These are phyloP conservation scores for Tympanoctomys barrerae DNA, from an alignment of 2,797 vertebrate species.

Conservation along the genomic window DNA sequence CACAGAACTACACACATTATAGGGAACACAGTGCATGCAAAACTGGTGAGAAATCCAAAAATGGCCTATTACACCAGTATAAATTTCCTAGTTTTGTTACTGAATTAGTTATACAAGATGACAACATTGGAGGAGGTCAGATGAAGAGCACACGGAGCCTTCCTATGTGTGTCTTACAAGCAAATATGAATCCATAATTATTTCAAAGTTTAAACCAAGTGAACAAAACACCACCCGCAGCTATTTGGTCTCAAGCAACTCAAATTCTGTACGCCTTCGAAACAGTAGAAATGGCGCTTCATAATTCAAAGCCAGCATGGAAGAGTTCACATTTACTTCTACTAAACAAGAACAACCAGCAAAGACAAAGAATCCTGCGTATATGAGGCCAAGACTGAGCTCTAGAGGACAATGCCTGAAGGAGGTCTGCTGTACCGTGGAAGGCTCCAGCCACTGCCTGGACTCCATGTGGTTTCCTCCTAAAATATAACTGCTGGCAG, in stretches of 20 bases:
- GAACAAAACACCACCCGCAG: neutral
- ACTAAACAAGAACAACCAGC: neutral
- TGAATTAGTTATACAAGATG: neutral
- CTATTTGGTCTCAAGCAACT: neutral
- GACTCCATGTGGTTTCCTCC: neutral
- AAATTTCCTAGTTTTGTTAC: neutral
- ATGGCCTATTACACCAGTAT: neutral
- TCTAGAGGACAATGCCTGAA: no score
- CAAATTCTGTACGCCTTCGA: neutral
- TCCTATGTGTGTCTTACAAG: neutral
- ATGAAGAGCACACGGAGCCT: neutral
- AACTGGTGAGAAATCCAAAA: neutral
- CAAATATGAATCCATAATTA: neutral
- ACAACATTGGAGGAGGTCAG: neutral
- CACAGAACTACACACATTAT: neutral
- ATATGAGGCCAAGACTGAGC: neutral
- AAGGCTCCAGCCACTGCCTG: neutral
- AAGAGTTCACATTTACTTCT: neutral
- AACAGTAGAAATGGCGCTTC: neutral
- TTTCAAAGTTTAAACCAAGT: neutral
- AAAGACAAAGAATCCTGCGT: neutral
- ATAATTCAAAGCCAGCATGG: neutral
- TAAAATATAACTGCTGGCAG: neutral
- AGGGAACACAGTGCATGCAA: neutral
- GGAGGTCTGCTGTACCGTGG: neutral